These are phyloP conservation scores for Phoenicopterus ruber DNA, from an alignment of 2,113 vertebrate genomes.

Conservation along the genomic window DNA sequence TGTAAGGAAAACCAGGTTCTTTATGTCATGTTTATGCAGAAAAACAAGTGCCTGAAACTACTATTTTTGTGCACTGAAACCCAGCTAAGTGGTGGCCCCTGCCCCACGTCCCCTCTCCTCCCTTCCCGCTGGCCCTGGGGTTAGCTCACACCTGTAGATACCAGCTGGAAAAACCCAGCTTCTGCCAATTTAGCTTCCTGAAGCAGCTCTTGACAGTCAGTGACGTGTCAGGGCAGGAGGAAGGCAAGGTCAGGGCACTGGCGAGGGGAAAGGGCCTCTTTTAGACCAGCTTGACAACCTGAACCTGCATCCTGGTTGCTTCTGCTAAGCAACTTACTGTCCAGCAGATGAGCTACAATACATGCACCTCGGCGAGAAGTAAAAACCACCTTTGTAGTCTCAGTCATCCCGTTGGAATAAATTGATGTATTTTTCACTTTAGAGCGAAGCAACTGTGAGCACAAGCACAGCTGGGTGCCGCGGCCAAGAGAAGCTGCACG, in stretches of 20 bases:
- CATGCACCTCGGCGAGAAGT: fast-evolving
- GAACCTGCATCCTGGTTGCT: not conserved
- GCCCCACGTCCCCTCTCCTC: fast-evolving
- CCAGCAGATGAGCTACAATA: not conserved
- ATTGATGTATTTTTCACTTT: fast-evolving
- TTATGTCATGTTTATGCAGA: not conserved
- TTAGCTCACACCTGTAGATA: not conserved
- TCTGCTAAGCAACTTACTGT: not conserved
- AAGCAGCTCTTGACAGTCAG: not conserved
- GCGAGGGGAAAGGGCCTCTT: not conserved
- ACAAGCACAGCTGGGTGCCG: not conserved
- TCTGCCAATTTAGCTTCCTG: not conserved
- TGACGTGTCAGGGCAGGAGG: not conserved
- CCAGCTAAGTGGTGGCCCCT: not conserved
- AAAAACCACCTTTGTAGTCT: not conserved
- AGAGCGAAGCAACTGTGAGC: not conserved
- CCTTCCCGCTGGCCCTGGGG: not conserved
- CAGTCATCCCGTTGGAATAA: not conserved
- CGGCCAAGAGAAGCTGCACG: not conserved
- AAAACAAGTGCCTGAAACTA: not conserved
- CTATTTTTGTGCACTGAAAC: fast-evolving
- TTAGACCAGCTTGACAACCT: not conserved
- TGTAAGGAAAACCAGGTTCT: not conserved
- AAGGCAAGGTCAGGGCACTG: not conserved
- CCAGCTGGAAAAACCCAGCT: not conserved